Conservation (phyloP, 92 coral and sea anemone species). For the Epizoanthus stellaris region DNA sequence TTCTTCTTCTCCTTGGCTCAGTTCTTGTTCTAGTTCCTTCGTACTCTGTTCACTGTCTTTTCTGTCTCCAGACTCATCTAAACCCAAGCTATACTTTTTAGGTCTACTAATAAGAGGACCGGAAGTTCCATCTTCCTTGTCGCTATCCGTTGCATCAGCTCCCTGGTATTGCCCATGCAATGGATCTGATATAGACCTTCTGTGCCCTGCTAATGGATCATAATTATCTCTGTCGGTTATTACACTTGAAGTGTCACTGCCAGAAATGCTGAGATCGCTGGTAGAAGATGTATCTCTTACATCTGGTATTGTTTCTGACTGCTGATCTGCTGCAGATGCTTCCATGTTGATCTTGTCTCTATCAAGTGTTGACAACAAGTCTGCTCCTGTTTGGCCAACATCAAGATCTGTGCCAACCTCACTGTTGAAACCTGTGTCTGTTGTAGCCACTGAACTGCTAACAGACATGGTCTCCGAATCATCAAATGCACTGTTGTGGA, state of each 20-base stretch:
- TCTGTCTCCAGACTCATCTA: constrained; percentile 48
- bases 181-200: constrained; percentile 82
- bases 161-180: constrained; percentile 56
- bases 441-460: constrained; percentile 61
- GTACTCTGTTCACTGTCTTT: constrained; percentile 63
- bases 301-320: constrained; percentile 43
- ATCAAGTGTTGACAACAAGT: constrained; percentile 31
- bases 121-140: constrained; percentile 19
- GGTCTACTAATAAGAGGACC: constrained; percentile 25
- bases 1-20: constrained; percentile 38
- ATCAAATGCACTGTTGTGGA: constrained; percentile 56
- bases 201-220: constrained; percentile 34
- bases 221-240: constrained; percentile 11
- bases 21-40: constrained; percentile 70
- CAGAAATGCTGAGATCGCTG: constrained; percentile 61
- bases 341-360: constrained; percentile 44
- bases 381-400: constrained; percentile 29
- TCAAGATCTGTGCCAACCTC: constrained; percentile 71
- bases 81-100: constrained; percentile 54
- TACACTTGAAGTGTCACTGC: constrained; percentile 56
- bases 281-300: constrained; percentile 47
- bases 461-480: constrained; percentile 76
- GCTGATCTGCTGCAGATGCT: constrained; percentile 34
- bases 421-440: constrained; percentile 78
- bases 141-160: constrained; percentile 26